Evolutionary conservation across 2,888 invertebrate genomes (phyloP).

Genomic region (Cosmia trapezina): DNA sequence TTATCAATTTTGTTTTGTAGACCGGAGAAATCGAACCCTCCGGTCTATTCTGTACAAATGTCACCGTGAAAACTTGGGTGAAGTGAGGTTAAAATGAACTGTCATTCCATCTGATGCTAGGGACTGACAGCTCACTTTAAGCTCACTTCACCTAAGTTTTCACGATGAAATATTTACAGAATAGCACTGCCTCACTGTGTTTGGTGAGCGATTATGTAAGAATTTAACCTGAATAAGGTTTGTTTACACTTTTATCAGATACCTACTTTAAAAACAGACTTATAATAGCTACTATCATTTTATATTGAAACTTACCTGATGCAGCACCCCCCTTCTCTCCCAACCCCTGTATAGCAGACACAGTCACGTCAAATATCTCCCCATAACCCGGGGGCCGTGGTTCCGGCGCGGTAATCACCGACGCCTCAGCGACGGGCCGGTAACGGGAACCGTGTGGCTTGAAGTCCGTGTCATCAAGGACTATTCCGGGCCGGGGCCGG

Average conservation of each 20-base stretch:
- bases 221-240: not conserved
- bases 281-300: no score
- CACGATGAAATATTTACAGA: no score
- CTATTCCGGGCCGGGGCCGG: constrained; percentile 95
- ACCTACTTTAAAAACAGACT: not conserved
- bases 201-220: no score
- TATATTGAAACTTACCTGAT: constrained; percentile 74
- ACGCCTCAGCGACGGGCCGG: constrained; percentile 72
- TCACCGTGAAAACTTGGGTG: no score
- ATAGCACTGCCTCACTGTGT: no score
- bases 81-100: no score
- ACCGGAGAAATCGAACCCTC: no score
- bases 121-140: no score
- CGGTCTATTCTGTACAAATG: no score
- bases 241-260: not conserved
- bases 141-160: no score
- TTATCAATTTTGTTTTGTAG: no score
- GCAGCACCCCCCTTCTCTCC: constrained; percentile 88
- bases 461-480: constrained; percentile 95
- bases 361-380: constrained; percentile 96
- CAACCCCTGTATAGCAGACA: constrained; percentile 96
- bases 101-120: no score
- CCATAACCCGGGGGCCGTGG: constrained; percentile 90
- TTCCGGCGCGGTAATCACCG: constrained; percentile 87
- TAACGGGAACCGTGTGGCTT: constrained; percentile 91